phyloP scores from a whole-genome alignment of 2,113 vertebrate species.

The Psittacara wagleri region DNA sequence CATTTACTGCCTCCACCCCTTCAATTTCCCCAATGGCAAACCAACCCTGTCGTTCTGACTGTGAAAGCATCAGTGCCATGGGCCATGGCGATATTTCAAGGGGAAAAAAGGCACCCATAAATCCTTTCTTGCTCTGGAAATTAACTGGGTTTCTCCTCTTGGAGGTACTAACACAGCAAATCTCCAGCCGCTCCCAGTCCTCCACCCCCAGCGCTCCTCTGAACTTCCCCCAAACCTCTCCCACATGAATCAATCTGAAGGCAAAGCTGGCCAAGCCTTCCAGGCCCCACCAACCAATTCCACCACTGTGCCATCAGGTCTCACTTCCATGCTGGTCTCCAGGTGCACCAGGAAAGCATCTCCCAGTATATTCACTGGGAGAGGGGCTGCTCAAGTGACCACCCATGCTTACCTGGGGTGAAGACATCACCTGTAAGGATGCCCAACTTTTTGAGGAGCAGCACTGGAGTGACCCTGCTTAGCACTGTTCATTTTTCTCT shows the following conservation, averaged over 20 bases:
- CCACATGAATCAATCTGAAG: slow-evolving; percentile 39
- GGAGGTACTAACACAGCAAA: background rate
- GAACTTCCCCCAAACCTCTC: slow-evolving; percentile 43
- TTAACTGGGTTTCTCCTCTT: slow-evolving; percentile 5
- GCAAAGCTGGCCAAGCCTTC: slow-evolving; percentile 39
- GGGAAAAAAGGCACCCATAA: background rate
- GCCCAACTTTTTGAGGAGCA: background rate
- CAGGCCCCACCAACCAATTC: background rate
- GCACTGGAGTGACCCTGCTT: background rate
- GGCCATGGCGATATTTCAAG: background rate
- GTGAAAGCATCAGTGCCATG: background rate
- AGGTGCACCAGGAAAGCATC: background rate
- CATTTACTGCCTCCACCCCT: background rate
- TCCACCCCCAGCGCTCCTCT: slow-evolving; percentile 9
- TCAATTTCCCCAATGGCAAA: background rate
- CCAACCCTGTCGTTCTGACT: background rate
- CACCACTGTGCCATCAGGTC: background rate
- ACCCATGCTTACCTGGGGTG: accelerated
- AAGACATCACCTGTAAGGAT: background rate
- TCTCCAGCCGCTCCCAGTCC: background rate
- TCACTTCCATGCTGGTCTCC: accelerated
- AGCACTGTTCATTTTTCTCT: slow-evolving; percentile 42
- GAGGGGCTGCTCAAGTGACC: background rate
- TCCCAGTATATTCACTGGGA: background rate
- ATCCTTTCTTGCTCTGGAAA: background rate